Conservation (phyloP, 2,888 invertebrate species). For the Creontiades dilutus region DNA sequence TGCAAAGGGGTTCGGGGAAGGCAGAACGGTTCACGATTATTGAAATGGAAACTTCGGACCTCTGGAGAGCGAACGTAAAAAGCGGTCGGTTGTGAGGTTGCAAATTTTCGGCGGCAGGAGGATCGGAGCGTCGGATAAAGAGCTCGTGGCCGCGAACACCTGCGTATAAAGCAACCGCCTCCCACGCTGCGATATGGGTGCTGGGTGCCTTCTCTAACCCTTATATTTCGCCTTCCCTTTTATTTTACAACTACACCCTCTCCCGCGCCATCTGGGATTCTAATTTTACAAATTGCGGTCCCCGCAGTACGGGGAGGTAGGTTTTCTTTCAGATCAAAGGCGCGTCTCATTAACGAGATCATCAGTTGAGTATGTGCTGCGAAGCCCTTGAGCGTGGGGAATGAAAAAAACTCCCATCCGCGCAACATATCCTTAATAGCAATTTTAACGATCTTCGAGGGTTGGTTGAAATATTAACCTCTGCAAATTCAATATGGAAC, state of each 20-base stretch:
- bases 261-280: not conserved
- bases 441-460: too few species aligned
- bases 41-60: conserved; percentile 35
- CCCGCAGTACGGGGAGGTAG: not conserved
- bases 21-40: not conserved
- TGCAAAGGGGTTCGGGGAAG: not conserved
- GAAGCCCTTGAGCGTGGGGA: not conserved
- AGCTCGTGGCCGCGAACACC: conserved; percentile 39
- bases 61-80: conserved; percentile 6
- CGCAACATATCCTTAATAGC: too few species aligned
- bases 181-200: not conserved
- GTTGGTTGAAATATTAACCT: too few species aligned
- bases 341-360: not conserved
- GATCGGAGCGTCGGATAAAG: not conserved
- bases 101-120: conserved; percentile 2
- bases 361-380: not conserved
- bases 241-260: not conserved
- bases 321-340: not conserved
- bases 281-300: conserved; percentile 20
- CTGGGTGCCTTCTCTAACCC: conserved; percentile 5
- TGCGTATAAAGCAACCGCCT: conserved; percentile 26
- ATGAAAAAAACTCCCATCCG: too few species aligned
- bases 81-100: conserved; percentile 10
- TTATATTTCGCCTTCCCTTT: not conserved
- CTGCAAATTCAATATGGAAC: too few species aligned